Evolutionary conservation across 2,113 vertebrate species (phyloP), one percentile per base, ranked within the genome.

Genomic region (Pholis gunnellus): DNA sequence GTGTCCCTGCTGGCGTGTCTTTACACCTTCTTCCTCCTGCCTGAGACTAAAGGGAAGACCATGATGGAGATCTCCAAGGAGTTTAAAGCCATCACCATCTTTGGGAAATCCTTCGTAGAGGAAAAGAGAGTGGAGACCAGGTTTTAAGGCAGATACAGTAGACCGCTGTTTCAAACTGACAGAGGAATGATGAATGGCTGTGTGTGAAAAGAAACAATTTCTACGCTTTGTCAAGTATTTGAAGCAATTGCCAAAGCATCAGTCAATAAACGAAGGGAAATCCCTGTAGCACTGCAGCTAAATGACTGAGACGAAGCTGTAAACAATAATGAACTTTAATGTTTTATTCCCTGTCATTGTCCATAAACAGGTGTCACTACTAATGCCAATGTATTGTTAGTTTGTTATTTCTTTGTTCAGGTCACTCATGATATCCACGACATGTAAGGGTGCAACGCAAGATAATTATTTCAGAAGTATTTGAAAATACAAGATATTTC

Each of bases 41-140:
- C 95, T 1, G 95, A 96, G 85, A 96, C 95, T 3, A 96, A 95
- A 83, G 94, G 93, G 22, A 96, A 95, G 88, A 95, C 93, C 40
- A 44, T 92, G 4, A 79, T 95, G 82, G 93, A 96, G 87, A 95
- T 96, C 83, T 86, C 91, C 0, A 78, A 91, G 38, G 92, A 95
- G 14, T 96, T 95, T 60, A 85, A 79, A 72, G 79, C 86, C 36
- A 93, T 95, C 77, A 87, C 79, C 3, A 9, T 89, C 18, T 94
- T 91, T 65, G 81, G 92, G 31, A 93, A 84, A 70, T 79, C 87
- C 27, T 60, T 56, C n/a, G 20, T 13, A 46, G 48, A 86, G 18
- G 50, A 78, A 3, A 60, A 75, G 5, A 76, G 0, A 25, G 0
- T 72, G 22, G 91, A 91, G 85, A 95, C 94, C 38, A 94, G 52